phyloP scores from a whole-genome alignment of 1,140 invertebrate genomes.

The Colletes gigas region DNA sequence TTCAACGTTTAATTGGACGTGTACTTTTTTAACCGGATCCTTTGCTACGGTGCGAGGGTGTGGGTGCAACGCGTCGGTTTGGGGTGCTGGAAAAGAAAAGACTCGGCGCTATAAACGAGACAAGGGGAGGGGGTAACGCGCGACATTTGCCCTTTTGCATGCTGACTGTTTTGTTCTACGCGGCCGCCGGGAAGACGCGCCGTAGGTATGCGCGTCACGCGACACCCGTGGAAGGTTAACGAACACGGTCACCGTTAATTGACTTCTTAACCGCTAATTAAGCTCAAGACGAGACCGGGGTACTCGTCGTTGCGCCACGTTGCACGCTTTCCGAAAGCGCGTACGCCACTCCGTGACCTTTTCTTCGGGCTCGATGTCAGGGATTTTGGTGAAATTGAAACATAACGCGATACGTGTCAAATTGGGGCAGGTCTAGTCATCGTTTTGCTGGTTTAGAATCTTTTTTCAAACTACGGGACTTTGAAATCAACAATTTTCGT shows the following conservation, averaged over 20 bases:
- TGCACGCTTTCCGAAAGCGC: no score
- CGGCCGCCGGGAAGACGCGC: conserved; percentile 7
- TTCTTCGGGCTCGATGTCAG: no score
- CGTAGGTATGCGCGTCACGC: conserved; percentile 53
- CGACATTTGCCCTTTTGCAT: conserved; percentile 46
- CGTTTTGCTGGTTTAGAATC: no score
- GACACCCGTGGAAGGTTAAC: conserved; percentile 63
- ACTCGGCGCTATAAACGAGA: neutral
- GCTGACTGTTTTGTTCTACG: conserved; percentile 40
- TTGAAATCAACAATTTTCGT: no score
- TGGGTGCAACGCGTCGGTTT: conserved; percentile 44
- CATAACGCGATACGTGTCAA: no score
- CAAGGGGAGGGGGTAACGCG: conserved; percentile 1
- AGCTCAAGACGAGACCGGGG: conserved; percentile 50
- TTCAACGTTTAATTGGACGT: conserved; percentile 73
- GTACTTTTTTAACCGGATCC: conserved; percentile 68
- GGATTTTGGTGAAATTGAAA: no score
- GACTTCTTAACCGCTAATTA: conserved; percentile 72
- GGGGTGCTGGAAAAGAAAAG: conserved; percentile 16
- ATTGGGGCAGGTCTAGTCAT: no score
- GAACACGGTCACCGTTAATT: conserved; percentile 73
- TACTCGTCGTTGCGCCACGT: conserved; percentile 39
- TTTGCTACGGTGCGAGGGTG: conserved; percentile 29
- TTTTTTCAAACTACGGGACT: no score
- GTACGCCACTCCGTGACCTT: no score